Evolutionary conservation across 30 jellyfish, hydroid and myxozoan genomes (phyloP), one percentile per base, ranked within the genome.

Genomic region (Pelagia noctiluca): DNA sequence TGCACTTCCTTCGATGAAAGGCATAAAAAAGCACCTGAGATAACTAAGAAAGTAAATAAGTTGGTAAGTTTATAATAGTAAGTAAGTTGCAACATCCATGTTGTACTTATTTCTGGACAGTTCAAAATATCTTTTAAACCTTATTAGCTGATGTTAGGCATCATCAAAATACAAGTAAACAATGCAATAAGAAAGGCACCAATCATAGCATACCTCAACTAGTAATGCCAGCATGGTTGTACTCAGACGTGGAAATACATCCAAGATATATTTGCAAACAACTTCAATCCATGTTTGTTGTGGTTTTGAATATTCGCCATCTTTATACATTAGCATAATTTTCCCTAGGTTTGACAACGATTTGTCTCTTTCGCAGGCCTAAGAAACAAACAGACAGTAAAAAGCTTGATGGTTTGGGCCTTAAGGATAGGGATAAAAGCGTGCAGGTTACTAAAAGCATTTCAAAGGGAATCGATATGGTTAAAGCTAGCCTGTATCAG

Each of bases 171-270:
- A n/a, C n/a, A n/a, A n/a, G n/a, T n/a, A n/a, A n/a, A n/a, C n/a
- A n/a, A n/a, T n/a, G n/a, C n/a, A n/a, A n/a, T n/a, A n/a, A n/a
- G n/a, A n/a, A n/a, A n/a, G n/a, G n/a, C n/a, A n/a, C n/a, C n/a
- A n/a, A n/a, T n/a, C n/a, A n/a, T n/a, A n/a, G n/a, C n/a, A n/a
- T 70, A 95, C 99, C 97, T 95, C 99, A 26, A 95, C 97, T 28
- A 95, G 88, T 36, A 95, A 69, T 25, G 99, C 97, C n/a, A 95
- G 97, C 76, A 95, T 83, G 26, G 95, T 96, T 7, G 97, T 91
- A 34, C 97, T 85, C 60, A 88, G 82, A 48, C 89, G 95, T 0
- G 99, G 99, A 72, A 88, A 95, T 7, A 97, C 97, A 54, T 95
- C 99, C 77, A 95, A 37, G 32, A 95, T 77, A 57, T 89, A 89